A percentile compares a stretch with the other conserved stretches of the same genome.
phyloP scores from a whole-genome alignment of 1,140 invertebrate species.

The Pseudoatta argentina region DNA sequence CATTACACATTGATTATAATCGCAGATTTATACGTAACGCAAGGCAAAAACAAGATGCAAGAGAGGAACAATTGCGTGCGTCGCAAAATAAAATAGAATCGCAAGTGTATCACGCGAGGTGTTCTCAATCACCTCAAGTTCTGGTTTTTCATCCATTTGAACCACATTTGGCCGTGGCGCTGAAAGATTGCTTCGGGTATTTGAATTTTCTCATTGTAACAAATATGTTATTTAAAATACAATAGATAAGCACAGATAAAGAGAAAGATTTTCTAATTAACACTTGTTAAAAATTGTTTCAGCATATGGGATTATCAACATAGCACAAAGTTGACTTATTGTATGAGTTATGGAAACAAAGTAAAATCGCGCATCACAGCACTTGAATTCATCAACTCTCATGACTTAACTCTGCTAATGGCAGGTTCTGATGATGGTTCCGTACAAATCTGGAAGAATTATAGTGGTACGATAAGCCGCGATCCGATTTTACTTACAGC shows the following conservation, averaged over 20 bases:
- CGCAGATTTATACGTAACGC: constrained; percentile 89
- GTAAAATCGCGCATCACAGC: constrained; percentile 90
- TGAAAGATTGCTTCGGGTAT: constrained; percentile 94
- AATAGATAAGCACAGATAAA: neutral
- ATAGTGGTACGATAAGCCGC: constrained; percentile 83
- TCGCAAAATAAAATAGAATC: constrained; percentile 89
- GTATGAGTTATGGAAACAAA: constrained; percentile 82
- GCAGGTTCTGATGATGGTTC: constrained; percentile 93
- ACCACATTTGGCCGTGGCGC: constrained; percentile 94
- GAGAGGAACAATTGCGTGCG: constrained; percentile 88
- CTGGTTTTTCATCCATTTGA: constrained; percentile 96
- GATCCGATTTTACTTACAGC: constrained; percentile 91
- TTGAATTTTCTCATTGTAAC: constrained; percentile 45
- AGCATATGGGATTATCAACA: constrained; percentile 92
- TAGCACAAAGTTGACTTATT: constrained; percentile 88
- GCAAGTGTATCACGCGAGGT: constrained; percentile 94
- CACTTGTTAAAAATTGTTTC: constrained; percentile 29
- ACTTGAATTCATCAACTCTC: constrained; percentile 95
- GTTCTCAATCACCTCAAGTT: constrained; percentile 91
- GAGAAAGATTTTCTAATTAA: neutral
- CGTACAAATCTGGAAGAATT: constrained; percentile 89
- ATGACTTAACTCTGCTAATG: constrained; percentile 92
- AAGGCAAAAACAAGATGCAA: constrained; percentile 87
- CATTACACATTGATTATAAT: neutral
- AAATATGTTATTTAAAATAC: neutral